These are phyloP conservation scores for Cryptoblepharus egeriae DNA, from an alignment of 2,797 vertebrate genomes.

Conservation along the genomic window DNA sequence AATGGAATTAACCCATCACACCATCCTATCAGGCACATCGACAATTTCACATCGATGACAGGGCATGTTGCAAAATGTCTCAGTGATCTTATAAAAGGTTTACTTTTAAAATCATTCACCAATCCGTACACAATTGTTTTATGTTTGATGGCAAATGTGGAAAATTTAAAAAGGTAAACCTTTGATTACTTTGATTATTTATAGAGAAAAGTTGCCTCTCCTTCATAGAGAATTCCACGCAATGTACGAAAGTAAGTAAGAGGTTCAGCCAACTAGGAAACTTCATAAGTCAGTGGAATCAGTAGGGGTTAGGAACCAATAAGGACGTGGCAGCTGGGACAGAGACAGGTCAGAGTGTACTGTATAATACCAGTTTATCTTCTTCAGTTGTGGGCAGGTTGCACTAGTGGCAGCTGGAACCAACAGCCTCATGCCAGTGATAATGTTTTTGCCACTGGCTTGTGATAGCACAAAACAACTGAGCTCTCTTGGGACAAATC, in stretches of 20 bases:
- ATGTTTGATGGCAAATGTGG: background rate
- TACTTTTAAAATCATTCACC: conserved; percentile 25
- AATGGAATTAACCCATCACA: conserved; percentile 64
- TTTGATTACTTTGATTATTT: background rate
- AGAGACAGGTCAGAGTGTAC: background rate
- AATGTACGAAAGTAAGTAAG: no score
- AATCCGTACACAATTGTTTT: conserved; percentile 7
- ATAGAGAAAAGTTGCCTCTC: background rate
- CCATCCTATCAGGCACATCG: conserved; percentile 46
- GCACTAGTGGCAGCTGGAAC: no score
- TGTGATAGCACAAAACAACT: no score
- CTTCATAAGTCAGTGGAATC: background rate
- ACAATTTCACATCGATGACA: accelerated
- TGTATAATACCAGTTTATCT: background rate
- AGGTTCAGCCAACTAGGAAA: background rate
- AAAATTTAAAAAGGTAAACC: conserved; percentile 3
- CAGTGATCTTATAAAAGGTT: background rate
- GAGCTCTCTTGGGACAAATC: no score
- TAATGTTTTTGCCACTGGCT: no score
- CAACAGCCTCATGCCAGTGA: no score
- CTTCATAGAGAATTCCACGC: no score
- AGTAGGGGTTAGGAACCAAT: background rate
- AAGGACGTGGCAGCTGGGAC: background rate
- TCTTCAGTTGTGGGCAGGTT: no score
- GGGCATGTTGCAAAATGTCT: no score